Conservation (phyloP, 2,797 vertebrate species). For the Poeciliopsis gracilis region DNA sequence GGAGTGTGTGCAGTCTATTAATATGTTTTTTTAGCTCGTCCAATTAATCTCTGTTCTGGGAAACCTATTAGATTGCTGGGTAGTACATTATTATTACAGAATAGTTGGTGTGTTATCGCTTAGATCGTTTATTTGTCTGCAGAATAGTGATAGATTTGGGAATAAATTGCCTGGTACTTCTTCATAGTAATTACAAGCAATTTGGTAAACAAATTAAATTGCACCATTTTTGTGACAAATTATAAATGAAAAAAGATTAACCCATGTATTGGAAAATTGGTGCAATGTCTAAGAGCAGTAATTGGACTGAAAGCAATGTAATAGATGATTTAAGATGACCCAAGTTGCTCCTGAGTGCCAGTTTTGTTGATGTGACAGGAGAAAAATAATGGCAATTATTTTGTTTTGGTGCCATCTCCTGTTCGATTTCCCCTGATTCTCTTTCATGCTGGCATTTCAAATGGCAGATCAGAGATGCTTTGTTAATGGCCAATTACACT, state of each 20-base stretch:
- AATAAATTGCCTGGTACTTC: constrained; percentile 42
- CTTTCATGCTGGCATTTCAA: constrained; percentile 60
- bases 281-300: constrained; percentile 45
- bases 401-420: constrained; percentile 44
- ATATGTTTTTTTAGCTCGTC: neutral
- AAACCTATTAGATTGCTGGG: constrained; percentile 1
- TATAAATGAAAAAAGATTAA: constrained; percentile 52
- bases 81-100: constrained; percentile 18
- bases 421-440: constrained; percentile 56
- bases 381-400: constrained; percentile 61
- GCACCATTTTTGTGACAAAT: constrained; percentile 45
- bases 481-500: constrained; percentile 67
- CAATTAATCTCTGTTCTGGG: neutral
- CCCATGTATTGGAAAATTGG: constrained; percentile 28
- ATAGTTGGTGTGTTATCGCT: constrained; percentile 10
- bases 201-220: constrained; percentile 60
- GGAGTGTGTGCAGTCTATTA: neutral
- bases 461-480: constrained; percentile 54
- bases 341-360: constrained; percentile 43
- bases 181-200: constrained; percentile 54
- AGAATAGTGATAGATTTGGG: constrained; percentile 44
- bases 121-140: constrained; percentile 15
- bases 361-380: constrained; percentile 32
- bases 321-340: constrained; percentile 52
- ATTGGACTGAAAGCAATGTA: constrained; percentile 48